Evolutionary conservation across 2,888 invertebrate genomes (phyloP), one percentile per base, ranked within the genome.

Genomic region (Papilio demoleus): DNA sequence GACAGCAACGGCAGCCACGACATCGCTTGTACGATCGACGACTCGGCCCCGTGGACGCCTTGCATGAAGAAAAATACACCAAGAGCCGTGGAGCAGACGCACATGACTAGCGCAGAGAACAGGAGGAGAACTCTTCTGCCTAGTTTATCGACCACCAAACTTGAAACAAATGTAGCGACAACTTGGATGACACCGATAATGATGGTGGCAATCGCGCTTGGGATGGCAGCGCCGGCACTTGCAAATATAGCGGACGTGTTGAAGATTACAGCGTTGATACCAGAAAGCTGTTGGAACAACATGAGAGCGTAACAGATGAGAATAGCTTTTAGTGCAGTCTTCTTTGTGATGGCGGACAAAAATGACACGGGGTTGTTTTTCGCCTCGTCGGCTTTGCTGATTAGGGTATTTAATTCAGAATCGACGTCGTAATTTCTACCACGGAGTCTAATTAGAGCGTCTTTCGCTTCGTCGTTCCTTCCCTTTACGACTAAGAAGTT

Each of bases 221-320:
- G 85, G 27, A 97, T 90, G 0, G 86, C 72, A 1, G 94, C 93
- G 4, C 94, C 94, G 12, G 96, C 95, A 40, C 93, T 93, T 63
- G 86, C 78, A 84, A 98, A 98, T 70, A 98, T 98, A 2, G 92
- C 84, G 0, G 94, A 94, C 0, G 96, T 94, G 79, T 97, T 97
- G 85, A 97, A 96, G 73, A 97, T 96, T 6, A 97, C 95, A 0
- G 96, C 96, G 78, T 97, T 97, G 63, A 97, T 95, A 45, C 97
- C 97, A 70, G 96, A 95, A 67, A 97, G 90, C 83, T 98, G 98
- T 82, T 98, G 98, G 88, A 98, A 97, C 77, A 97, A 90, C 97
- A 98, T 98, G 8, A 98, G 93, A 3, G 95, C 95, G 80, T 96
- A 95, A 73, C 95, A 95, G 70, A 97, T 96, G 14, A 95, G 69